Conservation (phyloP, 2,113 vertebrate species). For the Triplophysa tibetana region DNA sequence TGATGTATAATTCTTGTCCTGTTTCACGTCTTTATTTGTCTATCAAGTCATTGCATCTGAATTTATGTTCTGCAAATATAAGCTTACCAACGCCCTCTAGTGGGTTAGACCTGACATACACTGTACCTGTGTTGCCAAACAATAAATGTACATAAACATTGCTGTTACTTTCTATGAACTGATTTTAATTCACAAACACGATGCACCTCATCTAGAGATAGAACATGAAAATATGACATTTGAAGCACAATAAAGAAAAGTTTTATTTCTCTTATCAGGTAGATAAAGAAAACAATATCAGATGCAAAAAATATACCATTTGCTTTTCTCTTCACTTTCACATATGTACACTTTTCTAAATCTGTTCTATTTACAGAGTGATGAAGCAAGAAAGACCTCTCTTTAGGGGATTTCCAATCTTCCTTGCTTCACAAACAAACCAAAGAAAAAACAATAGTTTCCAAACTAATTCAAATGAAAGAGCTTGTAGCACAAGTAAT, state of each 20-base stretch:
- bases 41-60: constrained; percentile 35
- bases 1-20: background rate
- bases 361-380: constrained; percentile 77
- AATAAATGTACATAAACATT: constrained; percentile 36
- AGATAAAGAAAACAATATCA: constrained; percentile 79
- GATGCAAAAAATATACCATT: constrained; percentile 83
- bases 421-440: constrained; percentile 59
- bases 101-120: constrained; percentile 61
- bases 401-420: constrained; percentile 65
- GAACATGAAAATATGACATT: background rate
- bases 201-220: background rate
- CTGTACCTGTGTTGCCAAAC: constrained; percentile 54
- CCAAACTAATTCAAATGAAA: constrained; percentile 60
- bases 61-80: constrained; percentile 51
- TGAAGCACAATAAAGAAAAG: constrained; percentile 67
- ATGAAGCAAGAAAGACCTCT: constrained; percentile 59
- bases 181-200: constrained; percentile 9
- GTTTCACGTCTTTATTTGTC: background rate
- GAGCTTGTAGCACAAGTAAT: constrained; percentile 56
- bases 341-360: constrained; percentile 80
- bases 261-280: constrained; percentile 76
- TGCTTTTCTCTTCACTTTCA: constrained; percentile 77
- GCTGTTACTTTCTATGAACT: background rate
- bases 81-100: constrained; percentile 60
- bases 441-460: constrained; percentile 42